phyloP scores from a whole-genome alignment of 2,888 invertebrate species.

The Escarpia spicata region DNA sequence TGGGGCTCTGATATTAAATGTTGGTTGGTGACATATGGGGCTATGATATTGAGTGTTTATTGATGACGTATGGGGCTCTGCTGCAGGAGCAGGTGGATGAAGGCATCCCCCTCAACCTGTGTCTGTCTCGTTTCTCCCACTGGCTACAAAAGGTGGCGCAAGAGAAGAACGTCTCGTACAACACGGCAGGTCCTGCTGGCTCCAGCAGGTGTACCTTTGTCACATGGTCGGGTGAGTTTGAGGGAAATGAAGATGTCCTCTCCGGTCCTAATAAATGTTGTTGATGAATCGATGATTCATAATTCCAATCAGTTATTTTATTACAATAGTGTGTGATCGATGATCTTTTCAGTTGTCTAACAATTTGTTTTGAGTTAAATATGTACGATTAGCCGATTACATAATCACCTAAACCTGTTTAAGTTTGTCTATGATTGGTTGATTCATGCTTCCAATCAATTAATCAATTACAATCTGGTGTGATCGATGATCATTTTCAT shows the following conservation, averaged over 20 bases:
- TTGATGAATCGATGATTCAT: too few relatives aligned
- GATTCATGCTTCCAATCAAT: too few relatives aligned
- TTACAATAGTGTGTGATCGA: too few relatives aligned
- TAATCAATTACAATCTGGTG: too few relatives aligned
- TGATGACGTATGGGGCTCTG: not conserved
- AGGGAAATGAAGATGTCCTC: not conserved
- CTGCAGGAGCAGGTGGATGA: conserved; percentile 59
- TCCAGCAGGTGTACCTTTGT: conserved; percentile 57
- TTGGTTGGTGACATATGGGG: not conserved
- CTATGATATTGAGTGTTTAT: not conserved
- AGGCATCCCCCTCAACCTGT: conserved; percentile 58
- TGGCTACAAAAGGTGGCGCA: conserved; percentile 70
- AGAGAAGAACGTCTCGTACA: conserved; percentile 66
- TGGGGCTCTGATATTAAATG: not conserved
- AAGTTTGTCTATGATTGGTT: too few relatives aligned
- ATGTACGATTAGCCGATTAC: too few relatives aligned
- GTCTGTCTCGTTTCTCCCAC: conserved; percentile 68
- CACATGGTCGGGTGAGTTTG: conserved; percentile 69
- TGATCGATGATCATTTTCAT: too few relatives aligned
- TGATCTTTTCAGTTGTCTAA: too few relatives aligned
- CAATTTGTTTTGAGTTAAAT: too few relatives aligned
- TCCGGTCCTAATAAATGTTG: not conserved
- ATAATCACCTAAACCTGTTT: too few relatives aligned
- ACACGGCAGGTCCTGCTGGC: conserved; percentile 34
- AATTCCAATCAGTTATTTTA: too few relatives aligned